Evolutionary conservation across 2,888 invertebrate genomes (phyloP).

Genomic region (Drosophila putrida): DNA sequence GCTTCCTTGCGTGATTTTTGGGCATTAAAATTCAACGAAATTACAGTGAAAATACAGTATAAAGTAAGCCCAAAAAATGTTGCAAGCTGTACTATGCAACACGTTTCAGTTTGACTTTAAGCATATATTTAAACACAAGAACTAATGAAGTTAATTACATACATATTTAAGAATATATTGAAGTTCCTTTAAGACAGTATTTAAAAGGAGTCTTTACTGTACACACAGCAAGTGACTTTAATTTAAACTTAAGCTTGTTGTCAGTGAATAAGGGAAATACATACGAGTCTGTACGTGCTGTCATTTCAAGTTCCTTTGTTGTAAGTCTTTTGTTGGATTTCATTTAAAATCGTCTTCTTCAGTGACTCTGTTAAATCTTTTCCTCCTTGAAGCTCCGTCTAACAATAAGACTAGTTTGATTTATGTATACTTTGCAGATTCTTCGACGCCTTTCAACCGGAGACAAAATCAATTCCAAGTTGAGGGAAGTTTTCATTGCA

Average conservation of each 20-base stretch:
- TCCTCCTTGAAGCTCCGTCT: not conserved
- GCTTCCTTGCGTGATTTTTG: slow-evolving; percentile 54
- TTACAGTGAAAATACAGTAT: slow-evolving; percentile 24
- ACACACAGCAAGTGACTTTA: not conserved
- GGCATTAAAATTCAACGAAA: slow-evolving; percentile 51
- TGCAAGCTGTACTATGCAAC: not conserved
- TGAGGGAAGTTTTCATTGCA: slow-evolving; percentile 49
- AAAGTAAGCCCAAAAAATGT: not conserved
- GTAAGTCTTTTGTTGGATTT: slow-evolving; percentile 4
- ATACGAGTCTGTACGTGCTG: not conserved
- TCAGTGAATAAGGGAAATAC: not conserved
- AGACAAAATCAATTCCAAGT: slow-evolving; percentile 20
- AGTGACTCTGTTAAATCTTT: not conserved
- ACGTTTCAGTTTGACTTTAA: not conserved
- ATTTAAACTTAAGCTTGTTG: slow-evolving; percentile 17
- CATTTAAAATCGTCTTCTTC: slow-evolving; percentile 1
- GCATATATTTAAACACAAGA: not conserved
- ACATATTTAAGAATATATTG: not conserved
- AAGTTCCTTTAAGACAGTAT: not conserved
- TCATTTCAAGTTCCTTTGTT: not conserved
- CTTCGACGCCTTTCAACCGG: not conserved
- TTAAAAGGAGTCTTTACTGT: slow-evolving; percentile 16
- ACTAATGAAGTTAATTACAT: not conserved
- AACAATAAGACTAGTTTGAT: slow-evolving; percentile 1
- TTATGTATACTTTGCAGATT: slow-evolving; percentile 26